phyloP scores from a whole-genome alignment of 1,140 invertebrate genomes.

The Lucilia sericata region DNA sequence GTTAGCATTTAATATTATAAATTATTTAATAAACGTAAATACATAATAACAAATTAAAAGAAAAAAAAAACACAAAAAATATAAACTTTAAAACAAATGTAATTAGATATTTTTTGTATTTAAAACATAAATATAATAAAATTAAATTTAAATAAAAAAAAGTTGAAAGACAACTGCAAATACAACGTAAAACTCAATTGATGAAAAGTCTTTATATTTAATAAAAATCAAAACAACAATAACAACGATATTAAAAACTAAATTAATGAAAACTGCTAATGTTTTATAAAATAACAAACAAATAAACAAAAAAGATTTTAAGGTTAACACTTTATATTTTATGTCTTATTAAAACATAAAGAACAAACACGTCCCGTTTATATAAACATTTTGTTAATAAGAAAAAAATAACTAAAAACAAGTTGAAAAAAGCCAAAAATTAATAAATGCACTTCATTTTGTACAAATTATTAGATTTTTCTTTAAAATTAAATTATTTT shows the following conservation, averaged over 20 bases:
- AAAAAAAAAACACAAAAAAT: conserved; percentile 5
- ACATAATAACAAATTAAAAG: neutral
- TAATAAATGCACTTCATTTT: conserved; percentile 31
- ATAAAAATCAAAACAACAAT: conserved; percentile 7
- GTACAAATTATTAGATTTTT: conserved; percentile 14
- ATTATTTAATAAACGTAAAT: conserved; percentile 58
- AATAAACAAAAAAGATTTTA: neutral
- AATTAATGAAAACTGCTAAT: conserved; percentile 3
- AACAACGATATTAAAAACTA: conserved; percentile 4
- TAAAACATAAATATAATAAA: neutral
- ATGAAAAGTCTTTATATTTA: neutral
- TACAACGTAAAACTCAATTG: neutral
- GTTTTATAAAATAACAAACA: neutral
- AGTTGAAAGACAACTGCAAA: conserved; percentile 20
- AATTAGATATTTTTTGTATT: neutral
- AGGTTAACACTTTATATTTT: neutral
- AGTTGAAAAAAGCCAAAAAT: conserved; percentile 29
- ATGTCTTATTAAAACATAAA: neutral
- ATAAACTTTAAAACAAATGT: conserved; percentile 21
- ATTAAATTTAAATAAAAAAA: neutral
- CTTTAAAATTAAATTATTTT: neutral
- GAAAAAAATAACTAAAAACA: conserved; percentile 45
- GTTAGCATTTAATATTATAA: conserved; percentile 60
- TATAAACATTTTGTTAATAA: conserved; percentile 29
- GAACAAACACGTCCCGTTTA: neutral